Evolutionary conservation across 2,113 vertebrate genomes (phyloP), one percentile per base, ranked within the genome.

Genomic region (Trichomycterus rosablanca): DNA sequence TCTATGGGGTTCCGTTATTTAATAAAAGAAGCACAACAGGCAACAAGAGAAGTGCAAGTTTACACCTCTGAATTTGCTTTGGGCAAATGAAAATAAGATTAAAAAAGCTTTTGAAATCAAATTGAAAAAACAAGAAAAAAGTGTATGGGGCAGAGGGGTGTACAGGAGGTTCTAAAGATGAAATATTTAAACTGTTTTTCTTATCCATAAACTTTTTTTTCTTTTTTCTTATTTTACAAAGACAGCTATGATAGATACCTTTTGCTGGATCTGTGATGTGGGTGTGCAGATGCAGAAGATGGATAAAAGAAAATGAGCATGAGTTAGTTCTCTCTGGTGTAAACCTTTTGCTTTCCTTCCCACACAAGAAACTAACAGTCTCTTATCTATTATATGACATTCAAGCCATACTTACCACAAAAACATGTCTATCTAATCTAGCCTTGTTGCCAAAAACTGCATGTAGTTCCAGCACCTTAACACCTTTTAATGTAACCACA

Each of bases 31-130:
- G 56, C 59, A 54, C 66, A 73, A 39, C 45, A 55, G 30, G 40
- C 44, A 59, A 59, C 65, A 72, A 70, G 65, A 79, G 63, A 49
- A 74, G 71, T 72, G 66, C 43, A 19, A 64, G 68, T 78, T 82
- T 70, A 74, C 78, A 77, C 78, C 76, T 82, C 77, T 73, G 78
- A 75, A 76, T 70, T 76, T 80, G 82, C 82, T 78, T 73, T 76
- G 80, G 80, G 80, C 77, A 79, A 84, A 82, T 68, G 65, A 76
- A 76, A 77, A 50, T 45, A 77, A 71, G 63, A 26, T 3, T 18
- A 50, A 48, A 56, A n/a, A 59, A 18, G 26, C 52, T 51, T 83
- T 86, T 83, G 76, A 83, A 84, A 83, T 69, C 56, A 50, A 64
- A 75, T 48, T 54, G 74, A 55, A 81, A 83, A 84, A n/a, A n/a